Evolutionary conservation across 2,113 vertebrate species (phyloP).

Genomic region (Catharus fuscescens): DNA sequence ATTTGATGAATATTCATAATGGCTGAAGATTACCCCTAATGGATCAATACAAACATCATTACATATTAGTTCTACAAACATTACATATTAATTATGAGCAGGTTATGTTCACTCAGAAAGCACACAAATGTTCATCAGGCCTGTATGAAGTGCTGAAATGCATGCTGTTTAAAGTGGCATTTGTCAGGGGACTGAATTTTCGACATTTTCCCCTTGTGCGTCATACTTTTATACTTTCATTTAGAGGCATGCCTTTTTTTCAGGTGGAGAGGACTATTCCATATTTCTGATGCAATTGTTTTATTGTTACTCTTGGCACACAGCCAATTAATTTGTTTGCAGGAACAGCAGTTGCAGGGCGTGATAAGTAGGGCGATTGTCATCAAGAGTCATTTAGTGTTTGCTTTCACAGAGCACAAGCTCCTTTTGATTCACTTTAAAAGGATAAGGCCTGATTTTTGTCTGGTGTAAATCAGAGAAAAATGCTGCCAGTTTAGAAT

Average conservation of each 20-base stretch:
- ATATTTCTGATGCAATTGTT: neutral
- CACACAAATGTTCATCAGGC: neutral
- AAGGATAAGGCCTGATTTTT: neutral
- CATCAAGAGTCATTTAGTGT: neutral
- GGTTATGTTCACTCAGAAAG: neutral
- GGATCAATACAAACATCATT: neutral
- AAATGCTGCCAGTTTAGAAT: neutral
- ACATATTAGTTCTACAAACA: no score
- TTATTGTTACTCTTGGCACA: slow-evolving; percentile 2
- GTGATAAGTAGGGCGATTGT: slow-evolving; percentile 13
- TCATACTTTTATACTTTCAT: neutral
- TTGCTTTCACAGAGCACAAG: neutral
- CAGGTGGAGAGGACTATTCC: neutral
- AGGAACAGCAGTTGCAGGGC: neutral
- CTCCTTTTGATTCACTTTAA: neutral
- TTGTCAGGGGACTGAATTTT: neutral
- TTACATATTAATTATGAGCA: neutral
- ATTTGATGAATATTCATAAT: neutral
- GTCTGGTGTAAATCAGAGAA: neutral
- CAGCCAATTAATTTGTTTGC: neutral
- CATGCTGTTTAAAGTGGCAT: neutral
- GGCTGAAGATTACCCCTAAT: neutral
- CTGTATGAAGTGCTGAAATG: neutral
- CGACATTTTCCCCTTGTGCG: neutral
- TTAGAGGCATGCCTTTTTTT: neutral